Evolutionary conservation across 1,140 invertebrate species (phyloP).

Genomic region (Heterodera carotae): DNA sequence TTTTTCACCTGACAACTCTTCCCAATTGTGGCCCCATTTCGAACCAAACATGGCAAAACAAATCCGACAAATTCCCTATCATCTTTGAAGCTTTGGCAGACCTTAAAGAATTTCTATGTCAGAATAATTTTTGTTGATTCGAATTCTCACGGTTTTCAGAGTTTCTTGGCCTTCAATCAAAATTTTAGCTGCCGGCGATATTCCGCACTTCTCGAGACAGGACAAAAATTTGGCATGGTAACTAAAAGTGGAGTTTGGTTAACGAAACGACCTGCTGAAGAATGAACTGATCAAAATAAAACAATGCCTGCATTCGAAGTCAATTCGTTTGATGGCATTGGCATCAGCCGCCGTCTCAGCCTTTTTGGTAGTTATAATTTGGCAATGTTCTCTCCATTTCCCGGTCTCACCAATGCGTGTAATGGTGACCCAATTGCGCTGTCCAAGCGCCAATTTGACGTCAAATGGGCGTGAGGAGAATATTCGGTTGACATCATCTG

Average conservation of each 20-base stretch:
- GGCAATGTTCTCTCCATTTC: not conserved
- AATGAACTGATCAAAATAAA: not conserved
- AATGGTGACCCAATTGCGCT: slow-evolving; percentile 23
- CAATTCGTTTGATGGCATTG: slow-evolving; percentile 10
- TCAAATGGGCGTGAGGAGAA: not conserved
- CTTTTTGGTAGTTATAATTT: not conserved
- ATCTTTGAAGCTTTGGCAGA: slow-evolving; percentile 15
- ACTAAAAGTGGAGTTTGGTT: not conserved
- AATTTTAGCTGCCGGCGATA: slow-evolving; percentile 13
- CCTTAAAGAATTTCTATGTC: not conserved
- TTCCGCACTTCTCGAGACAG: not conserved
- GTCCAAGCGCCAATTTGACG: not conserved
- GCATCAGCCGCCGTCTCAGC: not conserved
- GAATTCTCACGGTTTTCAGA: slow-evolving; percentile 4
- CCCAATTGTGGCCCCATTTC: slow-evolving; percentile 12
- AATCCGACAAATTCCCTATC: slow-evolving; percentile 21
- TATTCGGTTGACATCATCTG: slow-evolving; percentile 17
- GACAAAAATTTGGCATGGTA: slow-evolving; percentile 1
- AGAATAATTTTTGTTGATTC: not conserved
- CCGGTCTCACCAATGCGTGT: slow-evolving; percentile 17
- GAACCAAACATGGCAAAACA: slow-evolving; percentile 17
- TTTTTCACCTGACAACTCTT: slow-evolving; percentile 18
- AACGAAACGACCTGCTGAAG: too few relatives aligned
- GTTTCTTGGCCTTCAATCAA: slow-evolving; percentile 20
- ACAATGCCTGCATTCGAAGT: slow-evolving; percentile 8